phyloP scores from a whole-genome alignment of 2,113 vertebrate genomes.

The Prionailurus viverrinus region DNA sequence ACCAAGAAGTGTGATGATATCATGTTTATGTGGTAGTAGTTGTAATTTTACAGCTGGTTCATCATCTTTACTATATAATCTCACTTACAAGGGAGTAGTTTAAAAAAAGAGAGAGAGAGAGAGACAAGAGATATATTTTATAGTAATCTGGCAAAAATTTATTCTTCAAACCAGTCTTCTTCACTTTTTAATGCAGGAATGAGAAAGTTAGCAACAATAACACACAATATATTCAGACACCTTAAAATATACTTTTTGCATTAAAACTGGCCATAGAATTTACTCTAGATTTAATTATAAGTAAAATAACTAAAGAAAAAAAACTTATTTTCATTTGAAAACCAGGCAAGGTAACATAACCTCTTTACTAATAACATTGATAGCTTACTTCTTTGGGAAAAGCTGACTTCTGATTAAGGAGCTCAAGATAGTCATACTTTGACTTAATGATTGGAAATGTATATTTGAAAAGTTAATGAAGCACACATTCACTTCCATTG shows the following conservation, averaged over 20 bases:
- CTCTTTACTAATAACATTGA: neutral
- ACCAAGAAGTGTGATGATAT: constrained; percentile 94
- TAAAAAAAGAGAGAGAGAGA: neutral
- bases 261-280: constrained; percentile 34
- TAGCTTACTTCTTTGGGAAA: neutral
- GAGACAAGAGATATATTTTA: constrained; percentile 48
- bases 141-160: constrained; percentile 59
- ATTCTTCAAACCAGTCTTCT: constrained; percentile 52
- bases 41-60: constrained; percentile 80
- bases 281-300: constrained; percentile 27
- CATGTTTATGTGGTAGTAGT: constrained; percentile 94
- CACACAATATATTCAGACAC: constrained; percentile 1
- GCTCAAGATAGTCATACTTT: neutral
- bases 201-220: constrained; percentile 58
- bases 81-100: constrained; percentile 86
- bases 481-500: neutral
- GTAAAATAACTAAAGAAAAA: constrained; percentile 45
- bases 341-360: neutral
- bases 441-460: constrained; percentile 25
- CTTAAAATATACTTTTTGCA: constrained; percentile 48
- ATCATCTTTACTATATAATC: constrained; percentile 89
- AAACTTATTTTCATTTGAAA: constrained; percentile 50
- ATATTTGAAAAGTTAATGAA: constrained; percentile 30
- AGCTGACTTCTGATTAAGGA: neutral
- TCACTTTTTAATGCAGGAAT: constrained; percentile 34